A percentile compares a stretch with the other conserved stretches of the same genome.
These are phyloP conservation scores for Eleginops maclovinus DNA, from an alignment of 2,113 vertebrate genomes.

Conservation along the genomic window DNA sequence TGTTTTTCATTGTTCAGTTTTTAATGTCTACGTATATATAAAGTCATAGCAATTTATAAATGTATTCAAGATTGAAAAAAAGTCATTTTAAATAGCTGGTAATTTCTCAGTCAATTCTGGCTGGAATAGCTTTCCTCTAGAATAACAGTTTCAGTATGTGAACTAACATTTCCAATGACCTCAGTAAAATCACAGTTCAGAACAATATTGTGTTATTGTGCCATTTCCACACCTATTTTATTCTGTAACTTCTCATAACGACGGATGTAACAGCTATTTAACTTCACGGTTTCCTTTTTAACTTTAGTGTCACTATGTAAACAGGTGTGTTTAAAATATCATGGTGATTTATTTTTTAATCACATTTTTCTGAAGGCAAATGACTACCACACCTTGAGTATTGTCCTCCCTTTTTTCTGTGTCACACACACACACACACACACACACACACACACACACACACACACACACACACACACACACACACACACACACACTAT, in stretches of 20 bases:
- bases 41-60: too few relatives aligned
- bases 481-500: conserved; percentile 7
- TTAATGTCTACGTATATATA: too few relatives aligned
- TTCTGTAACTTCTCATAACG: neutral
- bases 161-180: conserved; percentile 29
- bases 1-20: too few relatives aligned
- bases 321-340: conserved; percentile 8
- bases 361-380: neutral
- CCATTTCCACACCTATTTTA: conserved; percentile 1
- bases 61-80: too few relatives aligned
- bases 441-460: neutral
- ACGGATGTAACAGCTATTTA: neutral
- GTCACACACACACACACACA: neutral
- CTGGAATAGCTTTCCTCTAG: too few relatives aligned
- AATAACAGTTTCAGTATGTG: conserved; percentile 20
- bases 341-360: neutral
- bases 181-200: neutral
- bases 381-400: neutral
- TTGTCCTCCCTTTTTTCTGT: neutral
- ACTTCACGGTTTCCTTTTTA: fast-evolving
- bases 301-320: neutral
- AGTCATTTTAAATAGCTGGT: too few relatives aligned
- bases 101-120: too few relatives aligned
- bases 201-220: neutral
- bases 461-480: conserved; percentile 4